phyloP scores from a whole-genome alignment of 1,140 invertebrate species.

The Spodoptera litura region DNA sequence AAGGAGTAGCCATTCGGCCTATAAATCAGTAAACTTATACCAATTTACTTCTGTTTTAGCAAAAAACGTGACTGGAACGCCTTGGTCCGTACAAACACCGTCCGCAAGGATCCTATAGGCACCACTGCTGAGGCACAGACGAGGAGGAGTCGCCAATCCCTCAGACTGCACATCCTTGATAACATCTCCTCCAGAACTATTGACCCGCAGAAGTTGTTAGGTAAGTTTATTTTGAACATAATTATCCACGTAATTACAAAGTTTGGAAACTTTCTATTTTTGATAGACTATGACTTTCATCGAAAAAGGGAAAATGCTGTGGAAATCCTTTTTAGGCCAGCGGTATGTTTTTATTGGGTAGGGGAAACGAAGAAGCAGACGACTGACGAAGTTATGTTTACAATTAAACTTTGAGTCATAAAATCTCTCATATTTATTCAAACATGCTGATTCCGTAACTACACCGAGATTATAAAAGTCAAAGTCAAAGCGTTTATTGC shows the following conservation, averaged over 20 bases:
- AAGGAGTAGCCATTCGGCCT: no score
- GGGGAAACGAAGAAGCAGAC: background rate
- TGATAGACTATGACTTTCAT: no score
- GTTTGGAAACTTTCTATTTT: no score
- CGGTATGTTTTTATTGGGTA: no score
- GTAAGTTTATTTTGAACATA: slow-evolving; percentile 74
- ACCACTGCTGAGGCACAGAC: slow-evolving; percentile 88
- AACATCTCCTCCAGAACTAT: slow-evolving; percentile 88
- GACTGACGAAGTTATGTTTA: no score
- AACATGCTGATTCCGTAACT: no score
- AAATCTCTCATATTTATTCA: no score
- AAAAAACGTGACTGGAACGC: slow-evolving; percentile 95
- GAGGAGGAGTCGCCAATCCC: slow-evolving; percentile 89
- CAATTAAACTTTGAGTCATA: no score
- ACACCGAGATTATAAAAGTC: no score
- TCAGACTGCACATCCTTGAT: slow-evolving; percentile 88
- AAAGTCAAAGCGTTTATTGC: no score
- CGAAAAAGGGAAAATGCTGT: background rate
- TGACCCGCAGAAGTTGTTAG: slow-evolving; percentile 90
- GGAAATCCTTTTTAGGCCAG: no score
- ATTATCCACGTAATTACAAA: no score
- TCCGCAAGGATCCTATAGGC: slow-evolving; percentile 91
- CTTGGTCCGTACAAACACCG: slow-evolving; percentile 90
- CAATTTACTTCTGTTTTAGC: slow-evolving; percentile 63
- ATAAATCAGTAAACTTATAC: background rate